Base-by-base conservation (phyloP, 2,797 vertebrate genomes). In the Myripristis jacobus region DNA sequence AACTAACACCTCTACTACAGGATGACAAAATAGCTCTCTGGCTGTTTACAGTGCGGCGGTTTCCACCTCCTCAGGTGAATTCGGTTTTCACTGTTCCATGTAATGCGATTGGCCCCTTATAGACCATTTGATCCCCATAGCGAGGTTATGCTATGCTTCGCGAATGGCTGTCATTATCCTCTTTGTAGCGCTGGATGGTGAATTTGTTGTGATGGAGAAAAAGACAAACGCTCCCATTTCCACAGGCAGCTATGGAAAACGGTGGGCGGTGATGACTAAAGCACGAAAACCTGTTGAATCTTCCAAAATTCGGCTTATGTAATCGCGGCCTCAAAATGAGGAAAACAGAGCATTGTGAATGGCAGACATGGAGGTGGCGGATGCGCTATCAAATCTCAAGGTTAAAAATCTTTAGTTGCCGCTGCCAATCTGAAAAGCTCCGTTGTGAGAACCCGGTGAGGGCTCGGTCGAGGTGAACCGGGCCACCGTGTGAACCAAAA, bases 1-100 rank as follows among this genome's bases (percentile, higher is more conserved):
- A 89, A 82, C 77, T 77, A 83, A 83, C 88, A 86, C 84, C 81
- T 92, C 78, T 11, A 41, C 71, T 77, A 58, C 80, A 75, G 81
- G 66, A 83, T 72, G 69, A 79, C 12, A 77, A 73, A 69, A 62
- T 36, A 66, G 52, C 73, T 72, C 46, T 4, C 9, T 11, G 41
- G 68, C 70, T 66, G 57, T 75, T 68, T 64, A 78, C 56, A 61
- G 61, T 8, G 31, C 60, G 36, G 59, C 4, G 18, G 36, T 51
- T 36, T 78, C 62, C 57, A 66, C 57, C 82, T 81, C 73, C 52
- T 56, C 61, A 63, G 79, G 77, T 71, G 60, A 71, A 79, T 13
- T 12, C 58, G 63, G 56, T 69, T 79, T 82, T 85, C 67, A 24
- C 65, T 54, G 51, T 73, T 75, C 54, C 31, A 3, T 79, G 66